phyloP scores from a whole-genome alignment of 2,797 vertebrate species.

The Sebastes itinus region DNA sequence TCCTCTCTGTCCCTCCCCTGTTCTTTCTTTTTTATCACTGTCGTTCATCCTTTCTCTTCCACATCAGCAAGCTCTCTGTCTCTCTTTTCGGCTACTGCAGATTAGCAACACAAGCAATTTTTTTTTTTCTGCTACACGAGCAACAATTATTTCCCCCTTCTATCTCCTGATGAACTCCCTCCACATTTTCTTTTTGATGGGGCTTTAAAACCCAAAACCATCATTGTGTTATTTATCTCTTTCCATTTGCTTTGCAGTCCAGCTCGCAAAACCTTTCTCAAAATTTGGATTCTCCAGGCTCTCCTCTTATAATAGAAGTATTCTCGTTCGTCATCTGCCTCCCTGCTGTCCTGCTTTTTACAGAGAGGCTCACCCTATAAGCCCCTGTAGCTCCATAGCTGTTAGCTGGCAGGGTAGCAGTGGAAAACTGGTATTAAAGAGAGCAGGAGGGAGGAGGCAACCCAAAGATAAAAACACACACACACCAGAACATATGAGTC shows the following conservation, averaged over 20 bases:
- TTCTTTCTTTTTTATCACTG: neutral
- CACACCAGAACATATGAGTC: conserved; percentile 74
- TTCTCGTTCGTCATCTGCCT: neutral
- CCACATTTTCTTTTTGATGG: neutral
- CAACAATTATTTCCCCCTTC: neutral
- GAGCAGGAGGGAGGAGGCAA: conserved; percentile 56
- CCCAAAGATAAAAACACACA: conserved; percentile 56
- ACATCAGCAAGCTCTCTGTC: neutral
- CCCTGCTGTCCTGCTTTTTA: neutral
- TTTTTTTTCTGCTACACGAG: neutral
- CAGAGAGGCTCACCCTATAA: neutral
- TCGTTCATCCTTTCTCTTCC: neutral
- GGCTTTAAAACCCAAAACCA: neutral
- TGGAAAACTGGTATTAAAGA: conserved; percentile 64
- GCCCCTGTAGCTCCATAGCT: conserved; percentile 11
- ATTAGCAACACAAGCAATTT: neutral
- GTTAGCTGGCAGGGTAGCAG: conserved; percentile 57
- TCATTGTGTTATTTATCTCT: neutral
- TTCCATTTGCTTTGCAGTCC: neutral
- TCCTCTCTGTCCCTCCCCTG: neutral
- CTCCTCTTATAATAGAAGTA: neutral
- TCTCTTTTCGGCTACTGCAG: neutral
- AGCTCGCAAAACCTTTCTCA: neutral
- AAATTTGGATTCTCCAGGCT: neutral
- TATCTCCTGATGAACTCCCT: neutral